Evolutionary conservation across 2,113 vertebrate genomes (phyloP).

Genomic region (Laterallus jamaicensis): DNA sequence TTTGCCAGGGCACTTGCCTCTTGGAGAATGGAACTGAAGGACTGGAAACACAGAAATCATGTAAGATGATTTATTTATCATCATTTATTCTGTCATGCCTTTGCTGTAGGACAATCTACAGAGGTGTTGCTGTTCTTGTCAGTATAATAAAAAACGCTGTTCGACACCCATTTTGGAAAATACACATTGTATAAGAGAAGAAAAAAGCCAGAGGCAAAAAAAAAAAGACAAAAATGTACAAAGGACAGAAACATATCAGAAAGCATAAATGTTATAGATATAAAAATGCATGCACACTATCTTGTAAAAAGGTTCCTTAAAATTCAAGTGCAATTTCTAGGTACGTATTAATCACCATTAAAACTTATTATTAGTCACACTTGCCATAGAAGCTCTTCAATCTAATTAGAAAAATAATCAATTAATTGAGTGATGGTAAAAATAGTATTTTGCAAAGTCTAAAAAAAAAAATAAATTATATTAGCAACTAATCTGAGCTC

Average conservation of each 20-base stretch:
- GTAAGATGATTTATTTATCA: slow-evolving; percentile 12
- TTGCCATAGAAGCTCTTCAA: background rate
- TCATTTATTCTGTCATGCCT: slow-evolving; percentile 51
- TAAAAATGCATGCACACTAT: background rate
- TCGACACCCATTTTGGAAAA: slow-evolving; percentile 3
- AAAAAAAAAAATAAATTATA: background rate
- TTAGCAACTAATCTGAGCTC: background rate
- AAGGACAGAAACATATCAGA: slow-evolving; percentile 30
- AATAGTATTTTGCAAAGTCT: background rate
- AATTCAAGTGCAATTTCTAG: background rate
- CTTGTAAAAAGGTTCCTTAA: background rate
- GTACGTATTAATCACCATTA: background rate
- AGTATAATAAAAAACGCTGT: slow-evolving; percentile 30
- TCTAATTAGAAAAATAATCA: background rate
- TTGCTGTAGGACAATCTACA: slow-evolving; percentile 57
- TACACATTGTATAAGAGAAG: background rate
- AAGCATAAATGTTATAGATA: background rate
- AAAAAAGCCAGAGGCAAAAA: slow-evolving; percentile 24
- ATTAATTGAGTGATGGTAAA: background rate
- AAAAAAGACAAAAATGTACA: background rate
- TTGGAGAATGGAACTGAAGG: background rate
- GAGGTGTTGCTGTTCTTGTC: slow-evolving; percentile 50
- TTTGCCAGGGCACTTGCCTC: background rate
- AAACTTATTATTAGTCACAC: background rate
- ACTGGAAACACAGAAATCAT: background rate